Evolutionary conservation across 2,797 vertebrate species (phyloP), one percentile per base, ranked within the genome.

Genomic region (Cephalopachus bancanus): DNA sequence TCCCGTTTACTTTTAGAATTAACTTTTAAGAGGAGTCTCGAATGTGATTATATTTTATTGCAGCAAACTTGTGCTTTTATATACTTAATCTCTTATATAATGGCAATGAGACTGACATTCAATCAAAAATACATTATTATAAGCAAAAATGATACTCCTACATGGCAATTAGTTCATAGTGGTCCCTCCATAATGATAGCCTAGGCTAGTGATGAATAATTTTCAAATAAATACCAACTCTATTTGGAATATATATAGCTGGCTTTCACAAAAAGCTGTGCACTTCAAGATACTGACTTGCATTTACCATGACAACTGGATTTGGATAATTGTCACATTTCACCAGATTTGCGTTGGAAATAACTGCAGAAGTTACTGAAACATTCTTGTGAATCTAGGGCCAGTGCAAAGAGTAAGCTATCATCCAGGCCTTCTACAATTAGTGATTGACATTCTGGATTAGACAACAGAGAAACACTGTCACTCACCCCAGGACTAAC

Each of bases 251-350:
- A 33, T n/a, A 78, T 80, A 9, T n/a, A 96, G 91, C 11, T n/a
- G 44, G 20, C 16, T 89, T 95, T 95, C 85, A 88, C 44, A 91
- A 85, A 94, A 6, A 91, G 4, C 16, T 64, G 15, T 75, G 26
- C 26, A 88, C 24, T 79, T 93, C 33, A 83, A 85, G 14, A 85
- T 37, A 78, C 79, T 71, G 12, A 78, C 24, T 93, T 95, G 17
- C 24, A 87, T 62, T 93, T 90, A 49, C 53, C 3, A 7, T 79
- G 67, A 93, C 62, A 97, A 28, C n/a, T 74, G 49, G 69, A 64
- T 89, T 94, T 91, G 37, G 11, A 55, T 87, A 92, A 85, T 95
- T 95, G 95, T 93, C 78, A 94, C 55, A 95, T 96, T 93, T 94
- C 37, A 69, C 30, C 11, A 55, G 7, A 51, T 95, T 91, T 78